phyloP scores from a whole-genome alignment of 1,140 invertebrate genomes.

The Trichomalopsis sarcophagae region DNA sequence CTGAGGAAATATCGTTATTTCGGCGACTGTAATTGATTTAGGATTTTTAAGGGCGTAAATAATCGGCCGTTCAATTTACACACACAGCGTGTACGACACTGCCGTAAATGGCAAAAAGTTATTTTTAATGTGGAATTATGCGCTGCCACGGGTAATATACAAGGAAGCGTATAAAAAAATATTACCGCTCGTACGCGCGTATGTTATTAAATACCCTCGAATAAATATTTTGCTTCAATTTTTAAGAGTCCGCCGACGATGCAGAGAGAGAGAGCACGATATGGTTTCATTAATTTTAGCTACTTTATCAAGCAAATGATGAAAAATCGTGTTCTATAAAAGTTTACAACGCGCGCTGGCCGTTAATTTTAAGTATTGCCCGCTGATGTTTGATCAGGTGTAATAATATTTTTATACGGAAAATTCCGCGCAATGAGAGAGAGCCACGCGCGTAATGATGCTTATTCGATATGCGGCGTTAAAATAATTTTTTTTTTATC shows the following conservation, averaged over 20 bases:
- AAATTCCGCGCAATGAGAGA: background rate
- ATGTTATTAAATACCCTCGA: background rate
- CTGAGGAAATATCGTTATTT: slow-evolving; percentile 17
- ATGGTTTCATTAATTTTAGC: slow-evolving; percentile 1
- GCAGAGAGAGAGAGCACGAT: background rate
- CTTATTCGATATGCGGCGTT: background rate
- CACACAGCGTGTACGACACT: background rate
- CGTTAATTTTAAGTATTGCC: background rate
- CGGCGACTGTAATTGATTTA: slow-evolving; percentile 7
- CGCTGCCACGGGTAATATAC: background rate
- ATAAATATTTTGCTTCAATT: slow-evolving; percentile 2
- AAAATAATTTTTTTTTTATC: background rate
- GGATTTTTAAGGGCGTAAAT: background rate
- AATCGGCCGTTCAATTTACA: background rate
- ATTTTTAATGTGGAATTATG: background rate
- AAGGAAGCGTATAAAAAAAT: background rate
- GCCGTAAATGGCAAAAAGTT: background rate
- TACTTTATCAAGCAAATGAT: background rate
- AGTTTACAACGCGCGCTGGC: background rate
- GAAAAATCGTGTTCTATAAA: background rate
- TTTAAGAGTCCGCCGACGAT: background rate
- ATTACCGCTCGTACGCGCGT: background rate
- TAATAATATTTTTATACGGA: background rate
- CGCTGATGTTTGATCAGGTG: background rate
- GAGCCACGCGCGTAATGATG: background rate